A percentile compares a stretch with the other conserved stretches of the same genome.
phyloP scores from a whole-genome alignment of 2,797 vertebrate species.

The Hydrophis major region DNA sequence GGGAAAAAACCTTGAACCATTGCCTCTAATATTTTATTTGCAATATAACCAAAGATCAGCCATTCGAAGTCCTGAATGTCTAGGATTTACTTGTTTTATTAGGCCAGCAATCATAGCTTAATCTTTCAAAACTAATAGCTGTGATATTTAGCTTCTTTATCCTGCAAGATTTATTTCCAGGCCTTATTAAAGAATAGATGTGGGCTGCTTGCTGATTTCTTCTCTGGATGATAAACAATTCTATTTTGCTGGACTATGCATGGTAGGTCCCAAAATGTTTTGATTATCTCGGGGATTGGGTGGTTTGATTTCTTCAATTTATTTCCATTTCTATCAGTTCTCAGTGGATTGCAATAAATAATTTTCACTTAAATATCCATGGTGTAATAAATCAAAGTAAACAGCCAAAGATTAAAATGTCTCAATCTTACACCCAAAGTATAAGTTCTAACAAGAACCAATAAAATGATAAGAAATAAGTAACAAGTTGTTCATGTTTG shows the following conservation, averaged over 20 bases:
- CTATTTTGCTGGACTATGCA: neutral
- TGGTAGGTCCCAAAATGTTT: neutral
- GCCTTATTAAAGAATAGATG: neutral
- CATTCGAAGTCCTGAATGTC: neutral
- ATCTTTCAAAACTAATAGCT: neutral
- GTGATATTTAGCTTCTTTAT: neutral
- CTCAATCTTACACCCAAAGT: neutral
- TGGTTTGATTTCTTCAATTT: neutral
- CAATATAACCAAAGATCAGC: neutral
- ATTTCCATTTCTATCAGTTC: neutral
- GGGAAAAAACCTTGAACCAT: neutral
- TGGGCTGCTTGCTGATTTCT: neutral
- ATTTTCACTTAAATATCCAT: neutral
- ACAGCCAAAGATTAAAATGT: neutral
- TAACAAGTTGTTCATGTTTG: neutral
- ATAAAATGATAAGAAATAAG: neutral
- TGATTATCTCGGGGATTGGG: neutral
- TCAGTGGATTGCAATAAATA: neutral
- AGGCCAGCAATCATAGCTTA: neutral
- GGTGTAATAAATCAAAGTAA: neutral
- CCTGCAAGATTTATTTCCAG: neutral
- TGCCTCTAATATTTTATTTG: neutral
- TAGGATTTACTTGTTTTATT: neutral
- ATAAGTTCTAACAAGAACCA: neutral
- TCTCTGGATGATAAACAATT: neutral